Conservation (phyloP, 2,797 vertebrate species). For the Takifugu rubripes region DNA sequence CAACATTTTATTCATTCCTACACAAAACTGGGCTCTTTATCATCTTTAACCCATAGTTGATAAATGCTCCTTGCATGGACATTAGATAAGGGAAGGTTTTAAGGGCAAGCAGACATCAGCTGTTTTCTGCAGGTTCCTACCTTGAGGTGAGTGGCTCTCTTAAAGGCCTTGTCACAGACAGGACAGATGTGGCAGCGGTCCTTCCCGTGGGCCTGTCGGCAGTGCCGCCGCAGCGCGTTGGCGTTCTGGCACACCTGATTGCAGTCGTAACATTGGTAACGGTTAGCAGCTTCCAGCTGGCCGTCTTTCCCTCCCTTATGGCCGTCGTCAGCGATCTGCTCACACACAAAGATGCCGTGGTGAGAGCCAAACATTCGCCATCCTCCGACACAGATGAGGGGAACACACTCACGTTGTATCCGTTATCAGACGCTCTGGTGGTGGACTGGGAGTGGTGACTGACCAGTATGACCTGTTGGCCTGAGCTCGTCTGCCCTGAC, state of each 20-base stretch:
- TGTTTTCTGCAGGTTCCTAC: constrained; percentile 57
- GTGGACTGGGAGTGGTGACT: constrained; percentile 82
- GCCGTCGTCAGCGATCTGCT: constrained; percentile 77
- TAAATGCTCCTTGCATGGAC: too few species aligned
- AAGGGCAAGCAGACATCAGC: neutral
- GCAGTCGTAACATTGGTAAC: constrained; percentile 90
- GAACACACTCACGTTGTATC: constrained; percentile 78
- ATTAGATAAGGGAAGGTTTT: neutral
- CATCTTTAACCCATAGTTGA: too few species aligned
- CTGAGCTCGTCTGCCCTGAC: constrained; percentile 73
- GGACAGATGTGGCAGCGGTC: constrained; percentile 92
- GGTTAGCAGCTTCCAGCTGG: constrained; percentile 75
- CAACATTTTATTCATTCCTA: neutral
- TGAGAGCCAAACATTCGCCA: too few species aligned
- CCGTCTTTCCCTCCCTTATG: constrained; percentile 68
- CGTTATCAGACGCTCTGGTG: constrained; percentile 74
- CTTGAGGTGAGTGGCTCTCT: constrained; percentile 95
- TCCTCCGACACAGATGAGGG: neutral
- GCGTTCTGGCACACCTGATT: constrained; percentile 81
- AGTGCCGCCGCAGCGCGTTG: constrained; percentile 85
- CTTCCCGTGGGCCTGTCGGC: constrained; percentile 87
- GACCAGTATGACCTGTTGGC: constrained; percentile 90
- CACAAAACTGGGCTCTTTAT: neutral
- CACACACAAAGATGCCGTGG: constrained; percentile 14
- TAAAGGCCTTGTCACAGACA: constrained; percentile 93